Evolutionary conservation across 2,797 vertebrate genomes (phyloP), one percentile per base, ranked within the genome.

Genomic region (Orestias chungarensis): DNA sequence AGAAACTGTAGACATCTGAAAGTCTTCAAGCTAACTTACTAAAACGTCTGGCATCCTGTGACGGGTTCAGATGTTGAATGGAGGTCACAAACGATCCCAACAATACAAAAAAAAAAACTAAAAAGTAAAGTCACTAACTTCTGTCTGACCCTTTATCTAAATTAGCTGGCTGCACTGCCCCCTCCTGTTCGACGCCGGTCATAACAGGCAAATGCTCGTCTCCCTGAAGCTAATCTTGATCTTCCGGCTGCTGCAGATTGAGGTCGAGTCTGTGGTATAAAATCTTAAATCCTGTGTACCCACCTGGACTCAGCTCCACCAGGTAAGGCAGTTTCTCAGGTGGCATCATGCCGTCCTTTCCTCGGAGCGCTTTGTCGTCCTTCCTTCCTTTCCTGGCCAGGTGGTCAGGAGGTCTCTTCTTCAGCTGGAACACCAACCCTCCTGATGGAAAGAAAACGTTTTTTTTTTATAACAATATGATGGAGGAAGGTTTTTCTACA

Each of bases 291-390:
- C 12, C 6, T 29, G 55, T 23, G 46, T 11, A 68, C 84, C 90
- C 94, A 99, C 97, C 98, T 94, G 98, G 97, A 87, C 97, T 99
- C 85, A 99, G 91, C 92, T 99, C 98, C 80, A 99, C 98, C 74
- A 99, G 89, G 83, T 99, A 99, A 64, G 98, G 98, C 86, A 99
- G 94, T 70, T 97, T 99, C 88, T 99, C 97, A 0, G 97, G 95
- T 10, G 96, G 96, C 70, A 97, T 91, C 0, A 92, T 93, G 81
- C 95, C 95, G 0, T 95, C 95, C 87, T 95, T 96, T 62, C 93
- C 94, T 68, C 93, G 91, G 44, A 86, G 79, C 8, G 80, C 87
- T 79, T 95, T 96, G 82, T 96, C 96, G 0, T 98, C 98, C 2
- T 96, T 97, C 80, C 95, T 95, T 0, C 91, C 92, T 87, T 96